Base-by-base conservation (phyloP, 2,888 invertebrate species). In the Congeria kusceri region DNA sequence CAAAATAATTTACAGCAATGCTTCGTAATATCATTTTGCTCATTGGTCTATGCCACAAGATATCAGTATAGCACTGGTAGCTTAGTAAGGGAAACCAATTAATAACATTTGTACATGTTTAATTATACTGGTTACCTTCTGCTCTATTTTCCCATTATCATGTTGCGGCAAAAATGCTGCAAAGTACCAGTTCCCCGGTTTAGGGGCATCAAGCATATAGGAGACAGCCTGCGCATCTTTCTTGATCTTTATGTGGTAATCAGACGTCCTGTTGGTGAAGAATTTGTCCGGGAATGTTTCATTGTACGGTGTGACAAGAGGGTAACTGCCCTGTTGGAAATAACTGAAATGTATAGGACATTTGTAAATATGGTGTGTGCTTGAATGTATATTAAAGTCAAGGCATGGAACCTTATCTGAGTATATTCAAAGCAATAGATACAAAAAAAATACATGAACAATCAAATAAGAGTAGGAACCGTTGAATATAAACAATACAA, bases 291-390 rank as follows among this genome's bases (percentile, higher is more conserved):
- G 96, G 90, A 96, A 96, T 61, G 95, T 95, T 58, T 97, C 96
- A 79, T 96, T 96, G 91, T 97, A 96, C 1, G 97, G 96, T 91
- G 96, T 96, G 76, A 97, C 95, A 3, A 97, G 96, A 27, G 98
- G 97, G 89, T 96, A 96, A 61, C 97, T 96, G 20, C 96, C 96
- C 86, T 96, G 95, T 92, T 97, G 97, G 69, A 98, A 93, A 90
- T 96, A 87, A 96, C 94, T 84, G 96, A 94, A 65, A 96, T 68
- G 61, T 67, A 70, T 20, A 53, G 53, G 18, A n/a, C n/a, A n/a
- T n/a, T n/a, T n/a, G n/a, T n/a, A n/a, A n/a, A n/a, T n/a, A n/a
- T n/a, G 29, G 13, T 23, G 11, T 57, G 25, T 57, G 86, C 58
- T 39, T 47, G 39, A n/a, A 27, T 7, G n/a, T 25, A 64, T n/a